A percentile compares a stretch with the other conserved stretches of the same genome.
Evolutionary conservation across 2,797 vertebrate species (phyloP).

Genomic region (Acanthornis magna): DNA sequence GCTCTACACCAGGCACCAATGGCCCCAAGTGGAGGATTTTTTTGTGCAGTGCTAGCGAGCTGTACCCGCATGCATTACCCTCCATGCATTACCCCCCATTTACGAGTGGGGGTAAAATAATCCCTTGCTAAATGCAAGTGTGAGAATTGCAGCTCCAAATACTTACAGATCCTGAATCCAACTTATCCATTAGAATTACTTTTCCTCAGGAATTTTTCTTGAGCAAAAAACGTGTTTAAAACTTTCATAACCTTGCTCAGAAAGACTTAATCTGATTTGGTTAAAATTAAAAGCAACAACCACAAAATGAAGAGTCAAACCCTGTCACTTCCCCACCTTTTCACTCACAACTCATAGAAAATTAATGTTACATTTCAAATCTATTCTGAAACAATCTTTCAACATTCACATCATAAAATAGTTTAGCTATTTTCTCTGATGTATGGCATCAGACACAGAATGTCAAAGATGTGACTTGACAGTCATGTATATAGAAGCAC

Average conservation of each 20-base stretch:
- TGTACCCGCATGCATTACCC: background rate
- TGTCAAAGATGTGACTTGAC: background rate
- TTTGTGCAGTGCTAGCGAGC: background rate
- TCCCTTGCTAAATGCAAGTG: background rate
- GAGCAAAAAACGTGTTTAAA: background rate
- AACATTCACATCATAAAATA: background rate
- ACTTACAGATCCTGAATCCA: background rate
- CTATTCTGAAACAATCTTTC: background rate
- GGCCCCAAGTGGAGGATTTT: background rate
- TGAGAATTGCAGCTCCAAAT: background rate
- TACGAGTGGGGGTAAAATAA: accelerated
- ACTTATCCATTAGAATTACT: background rate
- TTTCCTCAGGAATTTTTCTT: background rate
- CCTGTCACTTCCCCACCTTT: accelerated
- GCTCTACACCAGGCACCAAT: background rate
- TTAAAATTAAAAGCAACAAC: background rate
- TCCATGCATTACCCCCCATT: too few species aligned
- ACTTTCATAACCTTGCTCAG: background rate
- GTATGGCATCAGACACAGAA: background rate
- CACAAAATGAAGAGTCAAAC: background rate
- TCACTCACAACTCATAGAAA: background rate
- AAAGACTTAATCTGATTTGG: background rate
- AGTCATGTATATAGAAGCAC: background rate
- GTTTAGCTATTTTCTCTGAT: background rate
- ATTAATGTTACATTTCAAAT: background rate